Evolutionary conservation across 2,888 invertebrate species (phyloP), one percentile per base, ranked within the genome.

Genomic region (Ferrisia virgata): DNA sequence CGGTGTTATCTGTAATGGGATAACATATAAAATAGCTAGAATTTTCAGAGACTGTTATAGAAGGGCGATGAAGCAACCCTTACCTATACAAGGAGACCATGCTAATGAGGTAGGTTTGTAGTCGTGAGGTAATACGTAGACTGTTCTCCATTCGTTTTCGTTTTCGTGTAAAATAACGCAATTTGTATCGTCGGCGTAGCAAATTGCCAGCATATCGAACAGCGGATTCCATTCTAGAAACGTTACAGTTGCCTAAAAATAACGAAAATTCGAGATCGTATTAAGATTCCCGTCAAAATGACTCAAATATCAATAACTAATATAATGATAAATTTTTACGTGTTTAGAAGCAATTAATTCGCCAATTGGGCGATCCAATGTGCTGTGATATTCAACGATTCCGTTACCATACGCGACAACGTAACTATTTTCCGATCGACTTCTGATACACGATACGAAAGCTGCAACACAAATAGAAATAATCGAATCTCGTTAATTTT

Each of bases 21-120:
- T 18, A 72, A 72, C 4, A 9, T 22, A 31, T 69, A 13, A 69
- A 47, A 18, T 4, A 28, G 18, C n/a, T 3, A 53, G 53, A 53
- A 53, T 25, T n/a, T 43, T 2, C 28, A 9, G 13, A 1, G 28
- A 25, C 39, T 25, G 13, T 2, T 5, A 0, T 64, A 9, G 22
- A 53, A 2, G 11, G 11, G 11, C 25, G 25, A 9, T 25, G n/a
- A n/a, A n/a, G n/a, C n/a, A n/a, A 18, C 72, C n/a, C 31, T 85
- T 87, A 85, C 91, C 91, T 0, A 90, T 88, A 25, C 90, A 82
- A 3, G 90, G 89, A 25, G 92, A 92, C 92, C 92, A 92, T 69
- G 89, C 89, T 18, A 91, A 86, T 69, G 89, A 88, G 1, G 89
- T 88, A 0, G 91, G 90, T 85, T 90, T 89, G 84, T 89, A 88